Conservation (phyloP, 1,140 invertebrate species). For the Muscidifurax raptorellus region DNA sequence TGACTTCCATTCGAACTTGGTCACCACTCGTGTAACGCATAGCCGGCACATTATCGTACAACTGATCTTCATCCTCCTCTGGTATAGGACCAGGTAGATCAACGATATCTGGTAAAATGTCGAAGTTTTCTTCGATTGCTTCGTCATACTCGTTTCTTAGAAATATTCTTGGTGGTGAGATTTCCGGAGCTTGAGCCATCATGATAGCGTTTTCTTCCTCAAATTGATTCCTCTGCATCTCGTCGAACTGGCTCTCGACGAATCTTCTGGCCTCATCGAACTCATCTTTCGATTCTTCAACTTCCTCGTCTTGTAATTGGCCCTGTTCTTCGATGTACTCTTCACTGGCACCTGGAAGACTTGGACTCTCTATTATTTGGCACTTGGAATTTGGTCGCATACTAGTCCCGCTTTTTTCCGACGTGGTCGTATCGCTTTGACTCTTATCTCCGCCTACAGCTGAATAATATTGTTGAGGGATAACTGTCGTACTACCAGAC, state of each 20-base stretch:
- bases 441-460: constrained; percentile 67
- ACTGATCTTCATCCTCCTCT: constrained; percentile 70
- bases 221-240: constrained; percentile 53
- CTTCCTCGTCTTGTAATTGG: constrained; percentile 47
- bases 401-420: constrained; percentile 70
- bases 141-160: constrained; percentile 70
- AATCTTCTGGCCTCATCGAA: constrained; percentile 68
- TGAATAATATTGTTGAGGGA: constrained; percentile 71
- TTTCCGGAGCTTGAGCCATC: constrained; percentile 55
- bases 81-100: constrained; percentile 67
- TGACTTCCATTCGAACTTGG: constrained; percentile 67
- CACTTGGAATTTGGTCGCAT: constrained; percentile 70
- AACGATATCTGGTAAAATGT: constrained; percentile 61
- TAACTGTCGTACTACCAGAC: constrained; percentile 76
- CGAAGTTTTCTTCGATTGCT: constrained; percentile 63
- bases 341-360: constrained; percentile 18
- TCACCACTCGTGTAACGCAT: constrained; percentile 70
- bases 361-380: constrained; percentile 58
- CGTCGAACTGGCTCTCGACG: constrained; percentile 68
- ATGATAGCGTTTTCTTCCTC: constrained; percentile 2
- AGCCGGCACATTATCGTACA: constrained; percentile 72
- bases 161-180: constrained; percentile 64
- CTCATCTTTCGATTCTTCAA: constrained; percentile 58
- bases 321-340: constrained; percentile 27
- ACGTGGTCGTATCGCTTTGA: constrained; percentile 71